Conservation (phyloP, 2,888 invertebrate genomes). For the Napeogenes inachia region DNA sequence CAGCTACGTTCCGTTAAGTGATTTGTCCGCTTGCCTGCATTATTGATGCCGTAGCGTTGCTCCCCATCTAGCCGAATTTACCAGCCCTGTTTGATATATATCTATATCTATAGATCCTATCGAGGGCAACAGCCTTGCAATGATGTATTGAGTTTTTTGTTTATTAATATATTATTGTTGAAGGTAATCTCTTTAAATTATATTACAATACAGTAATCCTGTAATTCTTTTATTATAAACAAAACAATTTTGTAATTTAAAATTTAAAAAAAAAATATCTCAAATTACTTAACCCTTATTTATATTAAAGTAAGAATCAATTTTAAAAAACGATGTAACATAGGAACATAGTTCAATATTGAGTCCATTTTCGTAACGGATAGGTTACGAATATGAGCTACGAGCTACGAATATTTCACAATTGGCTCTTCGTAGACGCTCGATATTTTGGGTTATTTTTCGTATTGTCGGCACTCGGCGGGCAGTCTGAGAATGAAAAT, state of each 20-base stretch:
- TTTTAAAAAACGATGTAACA: background rate
- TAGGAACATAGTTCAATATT: conserved; percentile 2
- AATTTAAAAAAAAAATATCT: no score
- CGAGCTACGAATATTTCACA: conserved; percentile 4
- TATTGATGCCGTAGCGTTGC: conserved; percentile 48
- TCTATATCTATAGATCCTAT: conserved; percentile 7
- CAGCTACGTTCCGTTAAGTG: conserved; percentile 50
- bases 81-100: conserved; percentile 17
- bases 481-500: background rate
- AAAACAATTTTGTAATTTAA: no score
- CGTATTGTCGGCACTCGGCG: background rate
- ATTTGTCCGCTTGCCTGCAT: conserved; percentile 65
- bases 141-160: background rate
- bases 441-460: conserved; percentile 7
- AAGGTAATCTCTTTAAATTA: no score
- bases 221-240: no score
- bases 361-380: conserved; percentile 1
- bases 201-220: no score
- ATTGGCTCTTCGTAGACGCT: background rate
- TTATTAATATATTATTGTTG: background rate
- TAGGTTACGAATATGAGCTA: conserved; percentile 2
- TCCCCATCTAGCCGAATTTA: conserved; percentile 29
- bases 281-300: no score
- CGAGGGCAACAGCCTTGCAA: background rate
- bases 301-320: background rate